Evolutionary conservation across 2,797 vertebrate genomes (phyloP), one percentile per base, ranked within the genome.

Genomic region (Centropyge bicolor): DNA sequence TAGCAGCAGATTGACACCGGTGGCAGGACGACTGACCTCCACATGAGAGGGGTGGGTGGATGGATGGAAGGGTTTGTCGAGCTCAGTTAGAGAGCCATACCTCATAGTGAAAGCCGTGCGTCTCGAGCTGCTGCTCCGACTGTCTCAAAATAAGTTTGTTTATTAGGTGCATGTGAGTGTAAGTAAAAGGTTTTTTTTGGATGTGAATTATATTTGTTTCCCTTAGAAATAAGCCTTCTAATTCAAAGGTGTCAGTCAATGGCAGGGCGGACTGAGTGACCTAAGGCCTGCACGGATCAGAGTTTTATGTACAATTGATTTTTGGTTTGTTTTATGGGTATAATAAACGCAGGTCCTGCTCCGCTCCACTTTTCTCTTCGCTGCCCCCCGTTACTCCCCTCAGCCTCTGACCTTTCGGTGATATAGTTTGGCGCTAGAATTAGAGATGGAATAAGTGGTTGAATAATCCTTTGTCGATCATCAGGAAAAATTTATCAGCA

Each of bases 221-320:
- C 62, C 49, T 41, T 51, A 69, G 65, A 83, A 80, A 68, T 51
- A 31, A 61, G 36, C 75, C 41, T 70, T 59, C n/a, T 45, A 54
- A 70, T 82, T 80, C 61, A 85, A 72, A 78, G 73, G 69, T 61
- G 76, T 85, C 48, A 67, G 78, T 87, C 77, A 79, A 55, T 75
- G 49, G 41, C 64, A 24, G 41, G 56, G 55, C 36, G 49, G 36
- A 55, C 72, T 38, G 63, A 62, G 72, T 89, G 89, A 91, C 87
- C 78, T 77, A 59, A 84, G 63, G 68, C 77, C 74, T 49, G 77
- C 68, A 62, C 73, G 59, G 81, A 89, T 87, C 81, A 76, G 46
- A 79, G 88, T 68, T 90, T 94, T 92, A 92, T 92, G 87, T 90
- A 38, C 57, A 65, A 92, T 93, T 90, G 92, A 92, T 94, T 93